Conservation (phyloP, 2,888 invertebrate genomes). For the Rhagium mordax region DNA sequence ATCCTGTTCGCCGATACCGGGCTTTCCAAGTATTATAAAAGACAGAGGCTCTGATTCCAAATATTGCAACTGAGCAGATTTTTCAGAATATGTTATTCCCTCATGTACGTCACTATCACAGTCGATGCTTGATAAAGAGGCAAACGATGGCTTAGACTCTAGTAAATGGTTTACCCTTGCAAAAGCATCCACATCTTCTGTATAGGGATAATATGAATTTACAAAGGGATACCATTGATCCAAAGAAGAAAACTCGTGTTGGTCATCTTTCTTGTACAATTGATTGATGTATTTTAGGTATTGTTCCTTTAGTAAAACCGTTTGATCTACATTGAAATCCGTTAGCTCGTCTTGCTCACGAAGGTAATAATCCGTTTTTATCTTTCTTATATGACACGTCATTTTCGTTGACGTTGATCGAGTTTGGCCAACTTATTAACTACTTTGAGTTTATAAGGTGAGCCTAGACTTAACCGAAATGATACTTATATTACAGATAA, state of each 20-base stretch:
- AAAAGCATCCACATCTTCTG: slow-evolving; percentile 69
- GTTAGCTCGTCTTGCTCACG: slow-evolving; percentile 38
- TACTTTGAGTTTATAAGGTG: too few species aligned
- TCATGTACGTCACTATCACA: slow-evolving; percentile 50
- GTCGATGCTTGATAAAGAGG: slow-evolving; percentile 39
- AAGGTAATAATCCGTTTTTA: slow-evolving; percentile 48
- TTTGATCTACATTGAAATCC: slow-evolving; percentile 58
- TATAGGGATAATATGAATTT: slow-evolving; percentile 68
- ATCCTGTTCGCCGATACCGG: slow-evolving; percentile 71
- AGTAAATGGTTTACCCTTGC: slow-evolving; percentile 64
- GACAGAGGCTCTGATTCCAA: slow-evolving; percentile 72
- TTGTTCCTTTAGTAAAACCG: slow-evolving; percentile 60
- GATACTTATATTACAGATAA: too few species aligned
- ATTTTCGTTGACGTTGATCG: slow-evolving; percentile 9
- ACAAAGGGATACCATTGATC: slow-evolving; percentile 65
- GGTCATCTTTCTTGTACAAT: slow-evolving; percentile 38
- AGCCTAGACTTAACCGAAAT: too few species aligned
- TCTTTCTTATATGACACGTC: slow-evolving; percentile 29
- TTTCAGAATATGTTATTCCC: slow-evolving; percentile 70
- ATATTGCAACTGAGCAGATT: slow-evolving; percentile 72
- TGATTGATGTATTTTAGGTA: slow-evolving; percentile 58
- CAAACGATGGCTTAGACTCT: slow-evolving; percentile 46
- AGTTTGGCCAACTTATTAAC: neutral
- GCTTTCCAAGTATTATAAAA: slow-evolving; percentile 76
- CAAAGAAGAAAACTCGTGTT: slow-evolving; percentile 1